phyloP scores from a whole-genome alignment of 2,888 invertebrate genomes.

The Formica aserva region DNA sequence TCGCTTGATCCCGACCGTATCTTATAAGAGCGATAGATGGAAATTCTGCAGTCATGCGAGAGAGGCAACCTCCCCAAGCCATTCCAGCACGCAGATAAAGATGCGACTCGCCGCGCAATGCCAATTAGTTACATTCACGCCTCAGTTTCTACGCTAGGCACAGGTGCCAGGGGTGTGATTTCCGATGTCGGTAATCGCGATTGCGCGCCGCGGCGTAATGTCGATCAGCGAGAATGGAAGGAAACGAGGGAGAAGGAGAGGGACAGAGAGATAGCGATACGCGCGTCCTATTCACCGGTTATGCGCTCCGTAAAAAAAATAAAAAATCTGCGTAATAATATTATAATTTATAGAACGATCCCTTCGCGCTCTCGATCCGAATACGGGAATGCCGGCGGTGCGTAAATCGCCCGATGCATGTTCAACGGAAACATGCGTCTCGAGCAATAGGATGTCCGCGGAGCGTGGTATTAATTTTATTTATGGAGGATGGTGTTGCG shows the following conservation, averaged over 20 bases:
- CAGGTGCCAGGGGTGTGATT: conserved; percentile 65
- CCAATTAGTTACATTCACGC: conserved; percentile 73
- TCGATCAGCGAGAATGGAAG: conserved; percentile 25
- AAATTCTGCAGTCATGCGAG: conserved; percentile 73
- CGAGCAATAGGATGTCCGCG: conserved; percentile 40
- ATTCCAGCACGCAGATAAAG: conserved; percentile 39
- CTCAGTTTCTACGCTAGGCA: conserved; percentile 54
- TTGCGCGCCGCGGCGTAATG: conserved; percentile 14
- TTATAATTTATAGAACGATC: conserved; percentile 66
- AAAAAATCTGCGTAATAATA: conserved; percentile 65
- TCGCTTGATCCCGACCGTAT: conserved; percentile 20
- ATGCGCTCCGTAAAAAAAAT: conserved; percentile 31
- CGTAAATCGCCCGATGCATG: conserved; percentile 22
- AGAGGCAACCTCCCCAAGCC: conserved; percentile 45
- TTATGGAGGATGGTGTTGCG: conserved; percentile 49
- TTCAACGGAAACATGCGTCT: conserved; percentile 67
- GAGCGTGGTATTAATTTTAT: conserved; percentile 65
- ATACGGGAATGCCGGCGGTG: conserved; percentile 23
- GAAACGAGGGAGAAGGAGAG: not conserved
- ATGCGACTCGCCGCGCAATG: conserved; percentile 65
- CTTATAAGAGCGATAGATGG: conserved; percentile 67
- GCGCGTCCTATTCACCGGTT: conserved; percentile 23
- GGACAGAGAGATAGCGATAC: too few species aligned
- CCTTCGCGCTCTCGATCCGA: conserved; percentile 3
- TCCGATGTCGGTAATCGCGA: conserved; percentile 57